Conservation (phyloP, 2,113 vertebrate species). For the Stegostoma tigrinum region DNA sequence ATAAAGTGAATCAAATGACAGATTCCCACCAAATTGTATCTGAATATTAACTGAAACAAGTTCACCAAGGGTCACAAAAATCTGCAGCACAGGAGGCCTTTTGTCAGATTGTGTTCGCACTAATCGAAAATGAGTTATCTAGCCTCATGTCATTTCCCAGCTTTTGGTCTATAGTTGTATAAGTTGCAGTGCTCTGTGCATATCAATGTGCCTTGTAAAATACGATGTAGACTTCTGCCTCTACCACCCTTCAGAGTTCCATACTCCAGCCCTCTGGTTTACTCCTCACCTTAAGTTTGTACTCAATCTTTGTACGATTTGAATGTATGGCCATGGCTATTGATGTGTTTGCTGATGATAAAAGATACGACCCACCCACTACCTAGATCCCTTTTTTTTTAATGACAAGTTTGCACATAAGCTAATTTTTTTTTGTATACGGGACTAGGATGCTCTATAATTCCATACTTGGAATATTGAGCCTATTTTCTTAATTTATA, state of each 20-base stretch:
- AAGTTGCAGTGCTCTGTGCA: background rate
- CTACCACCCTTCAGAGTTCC: background rate
- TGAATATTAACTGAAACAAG: background rate
- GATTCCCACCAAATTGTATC: background rate
- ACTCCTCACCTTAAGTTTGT: background rate
- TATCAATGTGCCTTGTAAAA: background rate
- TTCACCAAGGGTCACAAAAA: background rate
- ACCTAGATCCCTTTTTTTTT: background rate
- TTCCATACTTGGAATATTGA: background rate
- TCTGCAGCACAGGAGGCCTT: background rate
- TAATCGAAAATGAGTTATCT: background rate
- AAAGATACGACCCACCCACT: background rate
- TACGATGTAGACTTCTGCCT: background rate
- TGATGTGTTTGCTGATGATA: background rate
- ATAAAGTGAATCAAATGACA: background rate
- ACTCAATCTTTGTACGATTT: background rate
- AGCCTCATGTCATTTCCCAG: background rate
- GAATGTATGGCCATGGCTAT: too few relatives aligned
- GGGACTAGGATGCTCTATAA: background rate
- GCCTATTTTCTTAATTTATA: background rate
- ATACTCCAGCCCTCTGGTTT: background rate
- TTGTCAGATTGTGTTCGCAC: background rate
- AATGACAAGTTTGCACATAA: background rate
- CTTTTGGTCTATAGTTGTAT: background rate
- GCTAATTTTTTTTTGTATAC: background rate